A percentile compares a stretch with the other conserved stretches of the same genome.
Evolutionary conservation across 2,888 invertebrate species (phyloP).

Genomic region (Ennomos erosarius): DNA sequence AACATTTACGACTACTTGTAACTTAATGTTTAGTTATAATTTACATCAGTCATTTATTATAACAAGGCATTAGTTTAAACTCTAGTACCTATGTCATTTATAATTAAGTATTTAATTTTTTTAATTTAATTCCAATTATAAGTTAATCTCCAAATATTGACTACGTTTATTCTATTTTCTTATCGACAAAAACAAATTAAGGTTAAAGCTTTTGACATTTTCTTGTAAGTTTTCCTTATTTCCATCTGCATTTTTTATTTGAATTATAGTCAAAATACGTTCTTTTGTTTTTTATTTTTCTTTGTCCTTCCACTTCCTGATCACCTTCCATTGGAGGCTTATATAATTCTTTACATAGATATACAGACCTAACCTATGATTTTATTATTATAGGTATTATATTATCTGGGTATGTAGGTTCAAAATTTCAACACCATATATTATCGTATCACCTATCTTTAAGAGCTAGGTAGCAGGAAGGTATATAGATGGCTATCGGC

Average conservation of each 20-base stretch:
- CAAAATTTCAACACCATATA: too few species aligned
- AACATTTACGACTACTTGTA: conserved; percentile 77
- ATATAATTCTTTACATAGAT: too few species aligned
- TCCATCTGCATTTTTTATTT: conserved; percentile 84
- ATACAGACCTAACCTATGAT: too few species aligned
- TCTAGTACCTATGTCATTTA: conserved; percentile 81
- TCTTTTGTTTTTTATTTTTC: conserved; percentile 68
- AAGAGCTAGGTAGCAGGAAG: too few species aligned
- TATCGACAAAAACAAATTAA: conserved; percentile 78
- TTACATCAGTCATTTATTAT: conserved; percentile 82
- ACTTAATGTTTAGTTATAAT: conserved; percentile 60
- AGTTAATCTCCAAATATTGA: conserved; percentile 81
- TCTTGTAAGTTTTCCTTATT: conserved; percentile 83
- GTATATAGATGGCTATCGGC: too few species aligned
- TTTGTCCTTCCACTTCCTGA: conserved; percentile 49
- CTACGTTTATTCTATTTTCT: conserved; percentile 71
- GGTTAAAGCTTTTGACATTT: conserved; percentile 82
- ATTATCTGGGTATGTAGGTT: too few species aligned
- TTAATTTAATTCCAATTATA: conserved; percentile 82
- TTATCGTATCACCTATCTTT: too few species aligned
- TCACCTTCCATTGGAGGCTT: conserved; percentile 15
- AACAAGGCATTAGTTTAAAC: conserved; percentile 79
- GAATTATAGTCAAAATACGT: conserved; percentile 85
- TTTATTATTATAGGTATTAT: too few species aligned
- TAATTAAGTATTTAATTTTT: conserved; percentile 85